Conservation (phyloP, 2,797 vertebrate genomes). For the Ctenopoma multispine region DNA sequence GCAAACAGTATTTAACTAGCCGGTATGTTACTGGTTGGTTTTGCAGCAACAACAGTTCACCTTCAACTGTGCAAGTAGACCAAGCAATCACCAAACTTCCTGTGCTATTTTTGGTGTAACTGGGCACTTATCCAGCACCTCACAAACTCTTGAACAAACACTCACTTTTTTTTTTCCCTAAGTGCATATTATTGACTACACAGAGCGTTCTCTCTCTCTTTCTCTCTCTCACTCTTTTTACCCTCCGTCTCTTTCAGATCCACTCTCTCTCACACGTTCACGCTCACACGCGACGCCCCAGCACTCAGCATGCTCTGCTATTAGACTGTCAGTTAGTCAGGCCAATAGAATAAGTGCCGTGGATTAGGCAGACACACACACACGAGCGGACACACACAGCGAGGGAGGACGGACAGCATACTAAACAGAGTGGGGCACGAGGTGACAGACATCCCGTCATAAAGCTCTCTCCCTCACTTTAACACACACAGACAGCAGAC, state of each 20-base stretch:
- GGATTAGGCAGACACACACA: conserved; percentile 71
- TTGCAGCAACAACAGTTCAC: not conserved
- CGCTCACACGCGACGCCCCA: not conserved
- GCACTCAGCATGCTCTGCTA: conserved; percentile 61
- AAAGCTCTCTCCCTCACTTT: conserved; percentile 36
- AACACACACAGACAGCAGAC: conserved; percentile 24
- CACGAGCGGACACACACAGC: conserved; percentile 30
- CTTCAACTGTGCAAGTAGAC: not conserved
- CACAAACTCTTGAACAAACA: conserved; percentile 6
- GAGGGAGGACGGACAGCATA: conserved; percentile 65
- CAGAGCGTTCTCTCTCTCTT: conserved; percentile 11
- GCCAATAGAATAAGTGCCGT: conserved; percentile 80
- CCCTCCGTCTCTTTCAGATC: conserved; percentile 22
- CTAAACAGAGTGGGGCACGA: conserved; percentile 67
- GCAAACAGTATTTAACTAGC: not conserved
- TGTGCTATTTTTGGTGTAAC: not conserved
- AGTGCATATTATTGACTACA: conserved; percentile 34
- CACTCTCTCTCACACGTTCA: not conserved
- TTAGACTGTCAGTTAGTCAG: conserved; percentile 80
- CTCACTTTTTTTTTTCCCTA: conserved; percentile 1
- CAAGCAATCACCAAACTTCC: not conserved
- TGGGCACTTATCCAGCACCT: not conserved
- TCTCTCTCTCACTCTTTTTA: conserved; percentile 8
- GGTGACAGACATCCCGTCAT: conserved; percentile 74
- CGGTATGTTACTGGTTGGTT: not conserved